Base-by-base conservation (phyloP, 30 jellyfish, hydroid and myxozoan genomes). In the Haliclystus octoradiatus region DNA sequence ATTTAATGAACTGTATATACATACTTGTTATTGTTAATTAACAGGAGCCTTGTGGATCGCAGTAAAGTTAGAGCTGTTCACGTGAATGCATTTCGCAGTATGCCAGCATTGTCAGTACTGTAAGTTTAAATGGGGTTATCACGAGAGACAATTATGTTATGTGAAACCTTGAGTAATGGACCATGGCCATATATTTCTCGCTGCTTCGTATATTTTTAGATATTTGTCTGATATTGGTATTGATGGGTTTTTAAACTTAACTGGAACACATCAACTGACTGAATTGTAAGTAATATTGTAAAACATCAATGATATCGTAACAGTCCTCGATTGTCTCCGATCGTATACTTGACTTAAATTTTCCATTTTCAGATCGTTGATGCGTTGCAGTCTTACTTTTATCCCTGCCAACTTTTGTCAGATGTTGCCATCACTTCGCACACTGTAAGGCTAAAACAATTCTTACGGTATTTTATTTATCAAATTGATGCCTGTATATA, bases 261-360 rank as follows among this genome's bases (percentile, higher is more conserved):
- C 75, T 0, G 92, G 94, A 35, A 80, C 97, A 5, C 73, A 33
- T 50, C 52, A 66, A n/a, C 81, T 87, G 51, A 53, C 34, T 50
- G 75, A 65, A 68, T 68, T 87, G 92, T 79, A 79, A 68, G 92
- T 64, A 2, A 2, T 3, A 28, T 25, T 26, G 7, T 13, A 40
- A 5, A 40, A 40, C 19, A 19, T 9, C 57, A 40, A 19, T 5
- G 57, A 40, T 19, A 9, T 40, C 9, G 57, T 40, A 19, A 5
- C 57, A 5, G 57, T 40, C 9, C 19, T 19, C 19, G 57, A 40
- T 9, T 9, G 57, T 40, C 57, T 9, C 57, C 57, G 19, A 40
- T 40, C 19, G 9, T 5, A 5, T 40, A 40, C 57, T 5, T 19
- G 9, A 5, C 57, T 19, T 40, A 40, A 40, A 9, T 40, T 19